Conservation (phyloP, 2,888 invertebrate genomes). For the Hyalella azteca region DNA sequence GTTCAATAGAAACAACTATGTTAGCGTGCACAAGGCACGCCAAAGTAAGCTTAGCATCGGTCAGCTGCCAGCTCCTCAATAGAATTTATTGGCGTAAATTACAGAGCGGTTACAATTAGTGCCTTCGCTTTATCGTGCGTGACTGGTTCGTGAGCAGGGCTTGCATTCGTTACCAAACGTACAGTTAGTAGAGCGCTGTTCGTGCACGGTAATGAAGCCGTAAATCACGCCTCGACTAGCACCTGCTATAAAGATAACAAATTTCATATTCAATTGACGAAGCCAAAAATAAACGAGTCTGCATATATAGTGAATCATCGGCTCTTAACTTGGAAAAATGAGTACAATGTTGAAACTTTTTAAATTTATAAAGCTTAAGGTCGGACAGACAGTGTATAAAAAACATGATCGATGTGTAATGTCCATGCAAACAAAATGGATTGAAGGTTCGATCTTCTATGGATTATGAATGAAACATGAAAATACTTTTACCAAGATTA, state of each 20-base stretch:
- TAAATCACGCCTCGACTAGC: neutral
- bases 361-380: too few species aligned
- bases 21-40: conserved; percentile 1
- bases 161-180: neutral
- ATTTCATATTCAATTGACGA: conserved; percentile 9
- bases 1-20: conserved; percentile 26
- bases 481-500: too few species aligned
- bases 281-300: too few species aligned
- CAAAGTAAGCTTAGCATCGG: neutral
- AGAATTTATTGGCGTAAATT: conserved; percentile 29
- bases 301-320: too few species aligned
- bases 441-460: too few species aligned
- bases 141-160: neutral
- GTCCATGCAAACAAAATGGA: too few species aligned
- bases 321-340: too few species aligned
- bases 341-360: too few species aligned
- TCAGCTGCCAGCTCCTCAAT: neutral
- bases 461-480: too few species aligned
- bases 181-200: neutral
- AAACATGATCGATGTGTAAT: too few species aligned
- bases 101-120: conserved; percentile 20
- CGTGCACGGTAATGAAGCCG: conserved; percentile 14
- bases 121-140: conserved; percentile 24
- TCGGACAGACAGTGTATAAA: too few species aligned
- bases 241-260: neutral